These are phyloP conservation scores for Oligia latruncula DNA, from an alignment of 2,888 invertebrate species.

Conservation along the genomic window DNA sequence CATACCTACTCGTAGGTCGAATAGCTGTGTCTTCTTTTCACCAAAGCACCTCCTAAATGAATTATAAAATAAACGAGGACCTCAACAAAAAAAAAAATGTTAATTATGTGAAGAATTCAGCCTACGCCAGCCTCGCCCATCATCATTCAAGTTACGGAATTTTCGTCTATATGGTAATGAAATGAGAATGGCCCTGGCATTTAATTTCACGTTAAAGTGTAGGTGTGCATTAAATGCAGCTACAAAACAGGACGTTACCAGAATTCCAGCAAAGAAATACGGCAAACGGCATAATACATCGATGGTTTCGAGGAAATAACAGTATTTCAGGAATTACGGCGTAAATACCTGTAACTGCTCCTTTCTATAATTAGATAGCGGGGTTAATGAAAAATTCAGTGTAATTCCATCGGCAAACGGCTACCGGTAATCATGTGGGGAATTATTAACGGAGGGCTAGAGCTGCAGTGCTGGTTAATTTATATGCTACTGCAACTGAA, in stretches of 20 bases:
- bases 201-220: conserved; percentile 44
- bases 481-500: conserved; percentile 25
- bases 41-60: conserved; percentile 10
- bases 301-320: conserved; percentile 27
- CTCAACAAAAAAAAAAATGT: conserved; percentile 25
- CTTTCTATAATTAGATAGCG: conserved; percentile 52
- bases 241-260: conserved; percentile 5
- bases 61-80: conserved; percentile 25
- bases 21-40: neutral
- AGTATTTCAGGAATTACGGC: conserved; percentile 24
- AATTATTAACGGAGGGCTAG: conserved; percentile 57
- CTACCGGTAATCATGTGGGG: conserved; percentile 55
- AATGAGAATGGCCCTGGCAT: conserved; percentile 46
- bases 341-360: conserved; percentile 35
- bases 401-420: conserved; percentile 61
- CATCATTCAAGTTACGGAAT: conserved; percentile 49
- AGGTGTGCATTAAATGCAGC: conserved; percentile 38
- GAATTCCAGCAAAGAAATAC: conserved; percentile 7
- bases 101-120: conserved; percentile 46
- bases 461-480: conserved; percentile 37
- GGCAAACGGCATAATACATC: conserved; percentile 14
- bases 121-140: conserved; percentile 29
- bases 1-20: neutral
- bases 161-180: conserved; percentile 61
- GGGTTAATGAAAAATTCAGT: conserved; percentile 59